phyloP scores from a whole-genome alignment of 1,140 invertebrate species.

The Aphelenchoides besseyi region DNA sequence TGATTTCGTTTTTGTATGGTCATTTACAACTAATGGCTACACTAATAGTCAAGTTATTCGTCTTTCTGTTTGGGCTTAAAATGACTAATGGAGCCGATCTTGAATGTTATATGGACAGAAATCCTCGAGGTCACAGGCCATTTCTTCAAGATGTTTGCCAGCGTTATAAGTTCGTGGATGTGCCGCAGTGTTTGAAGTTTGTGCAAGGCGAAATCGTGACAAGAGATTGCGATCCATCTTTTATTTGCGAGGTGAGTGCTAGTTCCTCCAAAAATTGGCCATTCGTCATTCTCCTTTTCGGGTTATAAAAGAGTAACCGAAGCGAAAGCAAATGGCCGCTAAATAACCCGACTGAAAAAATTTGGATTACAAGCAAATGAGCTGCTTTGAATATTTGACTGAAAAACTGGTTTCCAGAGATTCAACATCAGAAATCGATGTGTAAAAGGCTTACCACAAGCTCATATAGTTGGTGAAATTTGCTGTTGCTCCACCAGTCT shows the following conservation, averaged over 20 bases:
- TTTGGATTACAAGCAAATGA: too few relatives aligned
- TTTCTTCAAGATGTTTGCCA: constrained; percentile 11
- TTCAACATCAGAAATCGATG: constrained; percentile 21
- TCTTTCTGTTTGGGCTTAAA: too few relatives aligned
- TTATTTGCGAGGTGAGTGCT: constrained; percentile 18
- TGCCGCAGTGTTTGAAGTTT: constrained; percentile 17
- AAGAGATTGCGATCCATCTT: constrained; percentile 18
- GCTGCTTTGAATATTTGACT: too few relatives aligned
- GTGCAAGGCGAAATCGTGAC: constrained; percentile 14
- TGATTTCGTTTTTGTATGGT: too few relatives aligned
- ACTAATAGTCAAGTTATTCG: too few relatives aligned
- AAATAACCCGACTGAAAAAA: too few relatives aligned
- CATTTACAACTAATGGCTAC: too few relatives aligned
- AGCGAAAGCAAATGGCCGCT: too few relatives aligned
- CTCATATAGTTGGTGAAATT: constrained; percentile 12
- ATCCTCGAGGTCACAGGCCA: constrained; percentile 19
- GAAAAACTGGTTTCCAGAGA: not conserved
- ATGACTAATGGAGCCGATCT: too few relatives aligned
- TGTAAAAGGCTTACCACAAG: not conserved
- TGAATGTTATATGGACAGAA: constrained; percentile 21
- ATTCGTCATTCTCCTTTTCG: not conserved
- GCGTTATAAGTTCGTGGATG: not conserved
- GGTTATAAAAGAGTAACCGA: too few relatives aligned
- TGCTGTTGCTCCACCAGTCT: constrained; percentile 20
- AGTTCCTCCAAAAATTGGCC: too few relatives aligned